Evolutionary conservation across 1,140 invertebrate genomes (phyloP).

Genomic region (Charaxes varanes): DNA sequence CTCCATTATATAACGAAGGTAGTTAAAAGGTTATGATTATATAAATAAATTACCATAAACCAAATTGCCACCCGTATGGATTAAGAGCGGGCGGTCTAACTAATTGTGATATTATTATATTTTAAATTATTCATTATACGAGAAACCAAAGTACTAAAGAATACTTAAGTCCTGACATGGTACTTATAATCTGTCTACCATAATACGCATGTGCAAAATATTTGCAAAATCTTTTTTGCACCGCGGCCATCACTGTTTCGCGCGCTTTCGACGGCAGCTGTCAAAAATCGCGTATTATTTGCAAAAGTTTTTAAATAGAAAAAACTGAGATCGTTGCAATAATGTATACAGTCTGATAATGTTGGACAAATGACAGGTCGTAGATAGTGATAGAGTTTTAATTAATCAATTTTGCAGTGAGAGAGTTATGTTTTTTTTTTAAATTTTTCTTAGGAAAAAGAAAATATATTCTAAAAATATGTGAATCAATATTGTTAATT

Average conservation of each 20-base stretch:
- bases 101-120: too few relatives aligned
- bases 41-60: too few relatives aligned
- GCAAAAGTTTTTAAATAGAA: constrained; percentile 11
- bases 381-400: constrained; percentile 17
- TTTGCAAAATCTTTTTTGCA: constrained; percentile 40
- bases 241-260: constrained; percentile 46
- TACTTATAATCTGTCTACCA: neutral
- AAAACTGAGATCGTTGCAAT: constrained; percentile 4
- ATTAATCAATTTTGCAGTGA: constrained; percentile 11
- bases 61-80: too few relatives aligned
- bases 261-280: constrained; percentile 44
- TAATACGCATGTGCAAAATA: constrained; percentile 49
- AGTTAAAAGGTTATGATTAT: too few relatives aligned
- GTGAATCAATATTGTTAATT: constrained; percentile 1
- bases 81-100: too few relatives aligned
- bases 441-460: constrained; percentile 12
- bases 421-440: constrained; percentile 9
- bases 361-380: constrained; percentile 8
- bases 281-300: constrained; percentile 40
- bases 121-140: too few relatives aligned
- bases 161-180: too few relatives aligned
- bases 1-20: too few relatives aligned
- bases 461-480: constrained; percentile 15
- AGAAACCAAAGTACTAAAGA: too few relatives aligned
- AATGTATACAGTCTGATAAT: constrained; percentile 12